Evolutionary conservation across 2,888 invertebrate genomes (phyloP).

Genomic region (Drosophila tanythrix): DNA sequence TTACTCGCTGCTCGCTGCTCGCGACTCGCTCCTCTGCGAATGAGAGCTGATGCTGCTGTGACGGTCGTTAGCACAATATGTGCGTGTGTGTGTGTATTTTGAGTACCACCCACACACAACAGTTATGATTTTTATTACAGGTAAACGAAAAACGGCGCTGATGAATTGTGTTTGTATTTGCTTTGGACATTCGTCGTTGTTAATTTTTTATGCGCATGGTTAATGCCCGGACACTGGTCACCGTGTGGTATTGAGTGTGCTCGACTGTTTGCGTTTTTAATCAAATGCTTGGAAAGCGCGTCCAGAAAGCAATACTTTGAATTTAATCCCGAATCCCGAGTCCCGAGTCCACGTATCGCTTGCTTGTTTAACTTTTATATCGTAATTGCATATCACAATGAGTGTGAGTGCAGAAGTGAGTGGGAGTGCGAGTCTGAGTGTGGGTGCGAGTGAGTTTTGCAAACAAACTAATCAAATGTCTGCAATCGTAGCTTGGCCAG

Average conservation of each 20-base stretch:
- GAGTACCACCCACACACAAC: slow-evolving; percentile 27
- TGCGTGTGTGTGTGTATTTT: slow-evolving; percentile 50
- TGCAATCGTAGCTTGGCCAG: slow-evolving; percentile 67
- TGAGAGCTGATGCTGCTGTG: slow-evolving; percentile 4
- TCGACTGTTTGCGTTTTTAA: slow-evolving; percentile 82
- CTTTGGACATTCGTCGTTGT: slow-evolving; percentile 60
- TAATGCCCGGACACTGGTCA: slow-evolving; percentile 29
- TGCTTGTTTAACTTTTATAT: slow-evolving; percentile 80
- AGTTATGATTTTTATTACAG: slow-evolving; percentile 83
- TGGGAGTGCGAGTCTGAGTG: background rate
- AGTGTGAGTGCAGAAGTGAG: background rate
- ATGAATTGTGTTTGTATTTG: slow-evolving; percentile 78
- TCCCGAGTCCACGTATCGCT: slow-evolving; percentile 42
- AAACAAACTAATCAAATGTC: slow-evolving; percentile 83
- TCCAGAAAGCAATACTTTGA: slow-evolving; percentile 31
- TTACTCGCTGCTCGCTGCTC: background rate
- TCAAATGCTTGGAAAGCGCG: slow-evolving; percentile 70
- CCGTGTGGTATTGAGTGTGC: slow-evolving; percentile 1
- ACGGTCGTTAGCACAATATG: slow-evolving; percentile 82
- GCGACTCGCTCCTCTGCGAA: background rate
- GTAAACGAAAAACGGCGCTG: slow-evolving; percentile 41
- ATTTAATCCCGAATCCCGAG: background rate
- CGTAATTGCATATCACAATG: slow-evolving; percentile 79
- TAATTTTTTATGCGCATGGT: slow-evolving; percentile 73
- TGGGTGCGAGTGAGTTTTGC: slow-evolving; percentile 12